phyloP scores from a whole-genome alignment of 2,113 vertebrate species.

The Campylomormyrus tamandua region DNA sequence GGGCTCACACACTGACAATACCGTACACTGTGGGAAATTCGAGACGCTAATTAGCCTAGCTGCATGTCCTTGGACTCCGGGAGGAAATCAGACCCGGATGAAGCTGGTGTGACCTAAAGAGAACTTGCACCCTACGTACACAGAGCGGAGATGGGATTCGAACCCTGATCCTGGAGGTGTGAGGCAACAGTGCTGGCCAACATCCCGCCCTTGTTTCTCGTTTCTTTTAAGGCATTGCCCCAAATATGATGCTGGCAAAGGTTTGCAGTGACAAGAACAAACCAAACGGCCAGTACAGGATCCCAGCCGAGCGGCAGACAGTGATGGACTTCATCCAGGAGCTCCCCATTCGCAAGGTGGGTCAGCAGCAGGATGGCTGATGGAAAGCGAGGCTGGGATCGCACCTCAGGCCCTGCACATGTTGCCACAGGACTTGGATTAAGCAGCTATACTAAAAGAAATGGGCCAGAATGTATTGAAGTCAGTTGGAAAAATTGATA shows the following conservation, averaged over 20 bases:
- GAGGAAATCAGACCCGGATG: background rate
- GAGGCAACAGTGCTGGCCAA: background rate
- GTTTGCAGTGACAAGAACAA: slow-evolving; percentile 96
- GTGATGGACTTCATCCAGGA: slow-evolving; percentile 83
- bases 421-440: background rate
- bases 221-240: slow-evolving; percentile 79
- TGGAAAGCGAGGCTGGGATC: background rate
- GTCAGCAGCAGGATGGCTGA: background rate
- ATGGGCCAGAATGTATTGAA: background rate
- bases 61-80: background rate
- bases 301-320: slow-evolving; percentile 64
- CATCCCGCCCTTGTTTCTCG: background rate
- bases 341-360: slow-evolving; percentile 90
- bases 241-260: slow-evolving; percentile 92
- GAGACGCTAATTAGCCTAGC: background rate
- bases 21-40: background rate
- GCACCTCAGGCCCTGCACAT: background rate
- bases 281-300: slow-evolving; percentile 85
- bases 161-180: background rate
- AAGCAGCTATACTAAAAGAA: background rate
- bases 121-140: background rate
- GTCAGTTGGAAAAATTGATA: background rate
- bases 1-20: background rate
- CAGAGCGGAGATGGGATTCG: background rate
- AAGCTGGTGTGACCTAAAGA: background rate